Conservation (phyloP, 92 coral and sea anemone species). For the Montipora capitata region DNA sequence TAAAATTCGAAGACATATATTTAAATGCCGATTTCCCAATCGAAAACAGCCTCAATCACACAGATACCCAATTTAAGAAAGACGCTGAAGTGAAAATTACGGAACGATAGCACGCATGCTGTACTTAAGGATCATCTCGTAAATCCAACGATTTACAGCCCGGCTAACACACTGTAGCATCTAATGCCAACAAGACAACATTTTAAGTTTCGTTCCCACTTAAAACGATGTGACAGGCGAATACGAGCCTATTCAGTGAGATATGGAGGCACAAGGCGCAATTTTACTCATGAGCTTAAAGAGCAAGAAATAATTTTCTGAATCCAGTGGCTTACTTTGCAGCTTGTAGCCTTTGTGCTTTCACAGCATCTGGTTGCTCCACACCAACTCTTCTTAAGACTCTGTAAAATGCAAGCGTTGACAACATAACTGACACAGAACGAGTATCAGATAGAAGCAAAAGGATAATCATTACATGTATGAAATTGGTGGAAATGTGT, state of each 20-base stretch:
- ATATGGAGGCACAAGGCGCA: too few species aligned
- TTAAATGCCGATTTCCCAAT: not conserved
- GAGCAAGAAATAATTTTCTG: not conserved
- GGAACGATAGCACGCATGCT: too few species aligned
- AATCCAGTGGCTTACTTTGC: slow-evolving; percentile 84
- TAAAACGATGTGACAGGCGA: too few species aligned
- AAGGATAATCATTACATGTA: not conserved
- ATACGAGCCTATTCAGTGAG: too few species aligned
- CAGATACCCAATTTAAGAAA: too few species aligned
- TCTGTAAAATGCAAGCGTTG: slow-evolving; percentile 41
- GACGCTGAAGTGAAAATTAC: too few species aligned
- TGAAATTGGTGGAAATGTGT: not conserved
- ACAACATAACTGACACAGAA: not conserved
- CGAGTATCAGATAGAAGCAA: not conserved
- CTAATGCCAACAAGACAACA: too few species aligned
- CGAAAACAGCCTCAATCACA: not conserved
- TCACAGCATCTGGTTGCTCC: slow-evolving; percentile 95
- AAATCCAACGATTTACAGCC: too few species aligned
- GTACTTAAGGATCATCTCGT: too few species aligned
- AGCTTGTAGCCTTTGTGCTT: slow-evolving; percentile 89
- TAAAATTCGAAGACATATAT: too few species aligned
- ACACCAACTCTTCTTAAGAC: slow-evolving; percentile 96
- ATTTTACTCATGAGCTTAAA: not conserved
- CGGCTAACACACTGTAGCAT: too few species aligned
- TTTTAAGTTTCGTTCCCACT: too few species aligned